Conservation (phyloP, 92 coral and sea anemone species). For the Metridium senile region DNA sequence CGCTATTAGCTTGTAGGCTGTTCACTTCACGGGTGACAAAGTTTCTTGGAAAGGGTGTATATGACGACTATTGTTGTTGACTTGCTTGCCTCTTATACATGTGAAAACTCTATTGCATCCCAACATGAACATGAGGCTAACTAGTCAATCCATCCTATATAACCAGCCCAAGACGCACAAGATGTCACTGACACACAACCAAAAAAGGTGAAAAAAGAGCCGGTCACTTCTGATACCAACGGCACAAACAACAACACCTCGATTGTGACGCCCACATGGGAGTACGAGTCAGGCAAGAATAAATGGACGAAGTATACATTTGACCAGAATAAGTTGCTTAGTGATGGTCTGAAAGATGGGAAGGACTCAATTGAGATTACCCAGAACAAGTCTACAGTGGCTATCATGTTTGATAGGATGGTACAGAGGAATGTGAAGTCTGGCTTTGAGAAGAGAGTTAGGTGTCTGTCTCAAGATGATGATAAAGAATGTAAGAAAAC, state of each 20-base stretch:
- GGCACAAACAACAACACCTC: neutral
- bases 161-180: slow-evolving; percentile 28
- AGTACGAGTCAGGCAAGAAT: slow-evolving; percentile 64
- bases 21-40: no score
- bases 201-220: slow-evolving; percentile 55
- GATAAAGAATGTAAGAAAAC: slow-evolving; percentile 61
- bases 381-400: slow-evolving; percentile 52
- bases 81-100: no score
- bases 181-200: neutral
- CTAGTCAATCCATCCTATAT: no score
- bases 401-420: slow-evolving; percentile 82
- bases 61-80: no score
- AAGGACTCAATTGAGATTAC: slow-evolving; percentile 54
- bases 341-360: slow-evolving; percentile 65
- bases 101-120: no score
- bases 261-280: slow-evolving; percentile 52
- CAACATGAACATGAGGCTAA: no score
- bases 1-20: no score
- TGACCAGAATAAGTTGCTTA: slow-evolving; percentile 57
- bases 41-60: no score
- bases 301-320: slow-evolving; percentile 69
- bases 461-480: slow-evolving; percentile 65
- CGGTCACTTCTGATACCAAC: slow-evolving; percentile 11
- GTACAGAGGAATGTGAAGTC: slow-evolving; percentile 84
- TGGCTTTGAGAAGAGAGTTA: slow-evolving; percentile 91